Conservation (phyloP, 2,113 vertebrate genomes). For the Cairina moschata region DNA sequence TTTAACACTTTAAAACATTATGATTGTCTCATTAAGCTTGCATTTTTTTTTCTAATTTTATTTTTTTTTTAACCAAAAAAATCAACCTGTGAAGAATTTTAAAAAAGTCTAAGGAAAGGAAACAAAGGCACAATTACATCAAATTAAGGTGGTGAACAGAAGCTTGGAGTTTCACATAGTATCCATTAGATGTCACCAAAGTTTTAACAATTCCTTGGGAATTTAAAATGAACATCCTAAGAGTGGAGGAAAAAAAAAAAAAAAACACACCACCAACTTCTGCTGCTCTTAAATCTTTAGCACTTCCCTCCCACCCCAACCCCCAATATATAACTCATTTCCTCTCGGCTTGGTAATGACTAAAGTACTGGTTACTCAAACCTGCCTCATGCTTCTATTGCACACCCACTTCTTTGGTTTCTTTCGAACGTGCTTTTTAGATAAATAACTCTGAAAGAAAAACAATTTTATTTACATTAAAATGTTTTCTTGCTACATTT, state of each 20-base stretch:
- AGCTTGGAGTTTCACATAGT: constrained; percentile 75
- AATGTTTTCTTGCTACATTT: constrained; percentile 46
- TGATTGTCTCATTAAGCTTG: constrained; percentile 65
- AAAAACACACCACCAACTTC: neutral
- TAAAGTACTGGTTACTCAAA: constrained; percentile 19
- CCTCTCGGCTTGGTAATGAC: neutral
- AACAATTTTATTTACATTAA: constrained; percentile 22
- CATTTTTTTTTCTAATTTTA: neutral
- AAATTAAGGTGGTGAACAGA: constrained; percentile 59
- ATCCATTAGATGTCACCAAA: constrained; percentile 78
- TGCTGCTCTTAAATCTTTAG: constrained; percentile 13
- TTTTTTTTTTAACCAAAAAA: neutral
- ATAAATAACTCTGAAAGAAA: constrained; percentile 57
- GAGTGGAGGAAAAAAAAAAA: neutral
- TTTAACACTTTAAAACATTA: constrained; percentile 60
- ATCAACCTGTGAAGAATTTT: constrained; percentile 19
- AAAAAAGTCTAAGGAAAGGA: constrained; percentile 10
- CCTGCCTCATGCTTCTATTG: constrained; percentile 69
- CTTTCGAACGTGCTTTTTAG: constrained; percentile 41
- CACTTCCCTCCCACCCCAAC: neutral
- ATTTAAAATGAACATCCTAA: constrained; percentile 63
- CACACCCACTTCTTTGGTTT: constrained; percentile 79
- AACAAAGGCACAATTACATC: constrained; percentile 69
- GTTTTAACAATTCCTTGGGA: constrained; percentile 77
- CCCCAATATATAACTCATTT: neutral